Evolutionary conservation across 2,797 vertebrate genomes (phyloP), one percentile per base, ranked within the genome.

Genomic region (Spheniscus humboldti): DNA sequence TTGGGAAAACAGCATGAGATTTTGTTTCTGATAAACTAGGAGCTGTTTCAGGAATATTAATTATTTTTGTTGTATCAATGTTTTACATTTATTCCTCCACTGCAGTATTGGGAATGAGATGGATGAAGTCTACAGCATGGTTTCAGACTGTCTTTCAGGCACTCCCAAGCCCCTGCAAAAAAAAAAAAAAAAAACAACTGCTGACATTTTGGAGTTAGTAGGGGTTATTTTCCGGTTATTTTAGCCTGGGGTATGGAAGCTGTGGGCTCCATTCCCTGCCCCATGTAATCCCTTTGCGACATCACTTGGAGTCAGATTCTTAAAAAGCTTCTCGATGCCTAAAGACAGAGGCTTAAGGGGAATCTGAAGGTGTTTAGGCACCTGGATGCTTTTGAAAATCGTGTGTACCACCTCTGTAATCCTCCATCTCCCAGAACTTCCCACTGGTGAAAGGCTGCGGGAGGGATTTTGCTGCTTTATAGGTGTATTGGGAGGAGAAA

Each of bases 21-120:
- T 97, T 95, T 71, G 63, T 64, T 93, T 53, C 80, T 94, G 92
- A 95, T 97, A 97, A 95, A 92, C 35, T 79, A 92, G 74, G 63
- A 96, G 56, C 71, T 35, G 83, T 87, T 92, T 93, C 80, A 94
- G 72, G 74, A 90, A 73, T 94, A 95, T 95, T 82, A 93, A 93
- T 91, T 90, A 22, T 68, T 95, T 85, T 87, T 71, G 59, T 92
- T 92, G 19, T 87, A 60, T 77, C 86, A 89, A 45, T 79, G 69
- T 85, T 96, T 79, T 87, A 47, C 57, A 74, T 89, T 79, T 92
- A 87, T 87, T 92, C 15, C 22, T 86, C 24, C 19, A 8, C 37
- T 63, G n/a, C 4, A 5, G 18, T 79, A 57, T 31, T 50, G 60
- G 43, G 71, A 85, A 43, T 33, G 72, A 94, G 93, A 93, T 64